Evolutionary conservation across 2,113 vertebrate genomes (phyloP).

Genomic region (Grus americana): DNA sequence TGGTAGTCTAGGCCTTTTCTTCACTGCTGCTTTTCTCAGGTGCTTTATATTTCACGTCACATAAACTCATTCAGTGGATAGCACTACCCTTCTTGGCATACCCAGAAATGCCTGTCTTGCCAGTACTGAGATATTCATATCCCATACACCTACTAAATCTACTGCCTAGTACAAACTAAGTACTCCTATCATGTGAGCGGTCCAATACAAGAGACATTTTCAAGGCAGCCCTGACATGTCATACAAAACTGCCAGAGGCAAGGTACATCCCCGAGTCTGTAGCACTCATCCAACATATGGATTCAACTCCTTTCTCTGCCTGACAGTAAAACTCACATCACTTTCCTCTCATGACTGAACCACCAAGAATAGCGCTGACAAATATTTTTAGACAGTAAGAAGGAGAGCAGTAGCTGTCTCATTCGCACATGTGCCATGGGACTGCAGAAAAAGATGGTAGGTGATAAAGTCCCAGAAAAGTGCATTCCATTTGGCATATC

Average conservation of each 20-base stretch:
- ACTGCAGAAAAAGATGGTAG: neutral
- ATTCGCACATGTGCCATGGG: neutral
- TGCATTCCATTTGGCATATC: neutral
- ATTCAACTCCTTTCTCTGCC: neutral
- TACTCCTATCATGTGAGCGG: neutral
- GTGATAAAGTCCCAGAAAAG: neutral
- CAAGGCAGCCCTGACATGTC: neutral
- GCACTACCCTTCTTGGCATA: neutral
- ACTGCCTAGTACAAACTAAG: neutral
- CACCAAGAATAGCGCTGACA: conserved; percentile 10
- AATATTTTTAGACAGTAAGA: conserved; percentile 38
- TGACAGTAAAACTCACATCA: conserved; percentile 34
- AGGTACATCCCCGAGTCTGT: neutral
- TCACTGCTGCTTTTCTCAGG: neutral
- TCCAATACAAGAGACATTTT: neutral
- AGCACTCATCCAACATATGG: neutral
- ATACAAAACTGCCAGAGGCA: conserved; percentile 15
- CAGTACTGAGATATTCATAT: neutral
- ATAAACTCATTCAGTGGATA: neutral
- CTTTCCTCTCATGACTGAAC: conserved; percentile 1
- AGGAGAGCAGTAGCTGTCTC: neutral
- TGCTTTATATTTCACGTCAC: neutral
- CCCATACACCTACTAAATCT: neutral
- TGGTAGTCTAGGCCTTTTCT: neutral
- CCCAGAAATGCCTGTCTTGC: neutral